These are phyloP conservation scores for Dinoponera quadriceps DNA, from an alignment of 1,140 invertebrate genomes.

Conservation along the genomic window DNA sequence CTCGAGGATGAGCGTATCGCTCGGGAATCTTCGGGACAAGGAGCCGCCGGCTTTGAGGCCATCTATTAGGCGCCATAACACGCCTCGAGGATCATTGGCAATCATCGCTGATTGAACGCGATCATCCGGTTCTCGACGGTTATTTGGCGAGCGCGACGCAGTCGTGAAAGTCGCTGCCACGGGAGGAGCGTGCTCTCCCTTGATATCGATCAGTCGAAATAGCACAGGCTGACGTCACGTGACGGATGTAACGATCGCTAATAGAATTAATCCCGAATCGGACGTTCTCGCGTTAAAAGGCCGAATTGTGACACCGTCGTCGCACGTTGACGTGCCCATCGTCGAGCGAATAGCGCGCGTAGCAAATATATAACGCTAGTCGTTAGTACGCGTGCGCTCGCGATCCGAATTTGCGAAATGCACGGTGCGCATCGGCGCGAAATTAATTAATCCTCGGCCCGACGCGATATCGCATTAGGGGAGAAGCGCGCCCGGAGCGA, in stretches of 20 bases:
- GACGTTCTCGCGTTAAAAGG: not conserved
- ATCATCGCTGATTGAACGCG: slow-evolving; percentile 57
- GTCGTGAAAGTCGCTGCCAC: slow-evolving; percentile 19
- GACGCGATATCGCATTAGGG: slow-evolving; percentile 6
- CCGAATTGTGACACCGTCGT: slow-evolving; percentile 2
- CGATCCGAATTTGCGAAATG: slow-evolving; percentile 7
- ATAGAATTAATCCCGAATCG: slow-evolving; percentile 24
- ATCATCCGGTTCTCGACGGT: slow-evolving; percentile 38
- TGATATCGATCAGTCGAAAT: slow-evolving; percentile 16
- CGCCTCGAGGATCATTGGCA: slow-evolving; percentile 52
- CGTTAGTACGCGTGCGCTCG: not conserved
- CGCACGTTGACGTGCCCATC: not conserved
- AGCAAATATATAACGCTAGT: too few relatives aligned
- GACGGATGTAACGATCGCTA: slow-evolving; percentile 8
- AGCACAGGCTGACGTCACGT: not conserved
- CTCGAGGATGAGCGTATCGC: slow-evolving; percentile 51
- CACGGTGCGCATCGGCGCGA: not conserved
- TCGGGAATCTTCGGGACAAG: slow-evolving; percentile 44
- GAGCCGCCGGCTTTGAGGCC: slow-evolving; percentile 44
- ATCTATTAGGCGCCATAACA: slow-evolving; percentile 56
- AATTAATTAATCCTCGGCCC: slow-evolving; percentile 28
- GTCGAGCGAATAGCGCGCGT: too few relatives aligned
- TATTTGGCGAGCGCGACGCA: slow-evolving; percentile 17
- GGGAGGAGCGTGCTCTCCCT: not conserved
- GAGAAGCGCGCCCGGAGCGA: not conserved